Evolutionary conservation across 1,140 invertebrate genomes (phyloP), one percentile per base, ranked within the genome.

Genomic region (Aphis gossypii): DNA sequence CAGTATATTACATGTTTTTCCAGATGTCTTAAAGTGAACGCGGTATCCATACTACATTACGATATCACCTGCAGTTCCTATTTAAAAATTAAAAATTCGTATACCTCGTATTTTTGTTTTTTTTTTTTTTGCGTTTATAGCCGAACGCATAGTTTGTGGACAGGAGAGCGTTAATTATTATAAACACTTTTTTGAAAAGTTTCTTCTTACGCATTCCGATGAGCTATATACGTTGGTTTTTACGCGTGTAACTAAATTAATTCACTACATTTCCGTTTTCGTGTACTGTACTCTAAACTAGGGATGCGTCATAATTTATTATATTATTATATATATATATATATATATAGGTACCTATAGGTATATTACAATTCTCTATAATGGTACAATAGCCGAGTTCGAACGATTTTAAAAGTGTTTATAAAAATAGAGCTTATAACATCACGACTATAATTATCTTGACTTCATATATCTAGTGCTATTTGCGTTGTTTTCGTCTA

Each of bases 381-480:
- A 18, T 76, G 14, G n/a, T 76, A 54, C 20, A 76, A 76, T 76
- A 76, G n/a, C 60, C 1, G n/a, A 76, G n/a, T 76, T 76, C n/a
- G 30, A 76, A 68, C 60, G n/a, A n/a, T 68, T 68, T 68, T 4
- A n/a, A 76, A 30, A 14, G 60, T 76, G 14, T 76, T 76, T 76
- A n/a, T 76, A 76, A 76, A 76, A 76, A 76, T 76, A 76, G 60
- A 76, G 60, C 60, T 76, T n/a, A 76, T 76, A 76, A 76, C 60
- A 76, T 76, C 60, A 76, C 14, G 14, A 76, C 60, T 76, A 76
- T 76, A 76, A 76, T 76, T 76, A 76, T 76, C 60, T 76, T n/a
- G 60, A 76, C 60, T 76, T 76, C n/a, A 20, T 60, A 60, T 30
- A 35, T 76, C 14, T 14, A 76, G 30, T 18, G 60, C 60, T n/a